Conservation (phyloP, 2,888 invertebrate species). For the Hemaris fuciformis region DNA sequence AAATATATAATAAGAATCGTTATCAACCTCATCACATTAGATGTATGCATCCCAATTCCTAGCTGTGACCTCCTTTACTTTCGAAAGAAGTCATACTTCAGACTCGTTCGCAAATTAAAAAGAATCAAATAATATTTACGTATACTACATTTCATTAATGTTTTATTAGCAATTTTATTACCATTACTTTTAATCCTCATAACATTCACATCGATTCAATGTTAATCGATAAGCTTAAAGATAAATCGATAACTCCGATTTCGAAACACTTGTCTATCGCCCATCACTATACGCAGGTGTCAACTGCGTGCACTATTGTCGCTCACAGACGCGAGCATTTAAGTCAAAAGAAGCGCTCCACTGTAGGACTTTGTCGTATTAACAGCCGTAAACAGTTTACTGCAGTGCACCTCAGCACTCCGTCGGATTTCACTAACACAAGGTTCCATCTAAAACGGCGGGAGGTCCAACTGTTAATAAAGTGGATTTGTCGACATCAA, state of each 20-base stretch:
- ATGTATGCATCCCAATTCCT: too few relatives aligned
- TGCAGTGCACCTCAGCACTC: conserved; percentile 40
- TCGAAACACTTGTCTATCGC: not conserved
- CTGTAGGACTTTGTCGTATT: conserved; percentile 64
- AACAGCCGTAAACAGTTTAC: conserved; percentile 54
- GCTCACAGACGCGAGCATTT: conserved; percentile 70
- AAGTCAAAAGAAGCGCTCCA: conserved; percentile 71
- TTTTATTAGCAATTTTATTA: too few relatives aligned
- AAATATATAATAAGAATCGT: too few relatives aligned
- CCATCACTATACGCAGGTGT: conserved; percentile 68
- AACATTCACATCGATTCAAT: too few relatives aligned
- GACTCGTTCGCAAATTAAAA: too few relatives aligned
- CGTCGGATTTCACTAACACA: conserved; percentile 51
- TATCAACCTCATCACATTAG: too few relatives aligned
- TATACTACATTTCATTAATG: too few relatives aligned
- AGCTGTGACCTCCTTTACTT: too few relatives aligned
- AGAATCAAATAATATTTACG: too few relatives aligned
- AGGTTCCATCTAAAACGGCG: conserved; percentile 61
- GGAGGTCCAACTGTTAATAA: conserved; percentile 76
- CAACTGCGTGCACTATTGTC: conserved; percentile 70
- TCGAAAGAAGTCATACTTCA: too few relatives aligned
- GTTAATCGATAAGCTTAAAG: conserved; percentile 3
- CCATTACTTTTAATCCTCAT: too few relatives aligned
- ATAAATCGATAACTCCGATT: conserved; percentile 26
- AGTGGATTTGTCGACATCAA: conserved; percentile 79